Conservation (phyloP, 1,140 invertebrate genomes). For the Luehdorfia chinensis region DNA sequence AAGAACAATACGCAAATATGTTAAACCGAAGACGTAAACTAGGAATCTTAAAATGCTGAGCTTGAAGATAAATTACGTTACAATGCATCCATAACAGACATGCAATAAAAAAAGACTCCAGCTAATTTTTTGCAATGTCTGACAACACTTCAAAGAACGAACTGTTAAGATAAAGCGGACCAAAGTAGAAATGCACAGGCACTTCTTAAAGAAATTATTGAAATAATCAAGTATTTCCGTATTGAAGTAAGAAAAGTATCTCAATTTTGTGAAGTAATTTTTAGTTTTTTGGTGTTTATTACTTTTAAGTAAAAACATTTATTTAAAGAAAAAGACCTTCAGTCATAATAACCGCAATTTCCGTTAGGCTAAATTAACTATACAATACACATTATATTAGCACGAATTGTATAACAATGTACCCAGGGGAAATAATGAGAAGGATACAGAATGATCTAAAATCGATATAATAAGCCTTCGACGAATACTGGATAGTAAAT, state of each 20-base stretch:
- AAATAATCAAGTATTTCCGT: slow-evolving; percentile 5
- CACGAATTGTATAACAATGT: too few species aligned
- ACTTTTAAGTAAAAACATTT: neutral
- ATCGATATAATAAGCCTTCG: too few species aligned
- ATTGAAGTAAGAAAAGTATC: neutral
- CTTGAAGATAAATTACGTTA: slow-evolving; percentile 52
- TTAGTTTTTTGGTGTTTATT: neutral
- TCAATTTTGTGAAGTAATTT: slow-evolving; percentile 2
- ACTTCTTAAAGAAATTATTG: slow-evolving; percentile 16
- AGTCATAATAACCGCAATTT: too few species aligned
- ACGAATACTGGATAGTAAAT: too few species aligned
- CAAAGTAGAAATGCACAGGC: slow-evolving; percentile 20
- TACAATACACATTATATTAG: too few species aligned
- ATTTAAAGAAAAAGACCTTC: neutral
- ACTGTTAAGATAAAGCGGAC: slow-evolving; percentile 24
- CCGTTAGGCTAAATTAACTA: too few species aligned
- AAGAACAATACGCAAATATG: too few species aligned
- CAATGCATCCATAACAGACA: slow-evolving; percentile 31
- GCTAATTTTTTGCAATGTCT: slow-evolving; percentile 40
- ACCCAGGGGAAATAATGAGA: too few species aligned
- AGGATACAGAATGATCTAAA: too few species aligned
- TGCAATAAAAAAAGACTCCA: slow-evolving; percentile 57
- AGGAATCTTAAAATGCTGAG: too few species aligned
- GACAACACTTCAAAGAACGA: slow-evolving; percentile 19
- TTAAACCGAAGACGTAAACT: too few species aligned